Conservation (phyloP, 1,140 invertebrate species). For the Nixonia krombeini region DNA sequence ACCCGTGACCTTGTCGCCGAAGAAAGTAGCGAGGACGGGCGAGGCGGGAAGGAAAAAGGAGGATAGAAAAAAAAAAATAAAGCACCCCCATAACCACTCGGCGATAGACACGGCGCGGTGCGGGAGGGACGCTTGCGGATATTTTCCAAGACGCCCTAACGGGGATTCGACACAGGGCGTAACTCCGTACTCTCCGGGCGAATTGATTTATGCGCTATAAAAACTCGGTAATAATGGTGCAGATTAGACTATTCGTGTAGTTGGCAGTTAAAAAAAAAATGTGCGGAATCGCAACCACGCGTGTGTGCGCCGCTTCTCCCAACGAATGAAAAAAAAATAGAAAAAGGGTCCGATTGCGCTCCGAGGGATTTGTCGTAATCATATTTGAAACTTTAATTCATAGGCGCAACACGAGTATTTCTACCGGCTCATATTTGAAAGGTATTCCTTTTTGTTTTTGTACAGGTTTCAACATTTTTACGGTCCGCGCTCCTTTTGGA, state of each 20-base stretch:
- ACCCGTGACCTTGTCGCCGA: neutral
- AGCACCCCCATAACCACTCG: neutral
- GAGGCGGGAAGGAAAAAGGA: neutral
- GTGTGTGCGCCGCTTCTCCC: neutral
- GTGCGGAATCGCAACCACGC: conserved; percentile 34
- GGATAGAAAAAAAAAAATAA: conserved; percentile 7
- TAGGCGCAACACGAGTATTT: too few species aligned
- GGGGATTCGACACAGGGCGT: conserved; percentile 51
- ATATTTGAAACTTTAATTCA: too few species aligned
- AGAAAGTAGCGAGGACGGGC: conserved; percentile 2
- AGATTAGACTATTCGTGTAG: conserved; percentile 60
- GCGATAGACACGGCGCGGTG: too few species aligned
- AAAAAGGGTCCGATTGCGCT: neutral
- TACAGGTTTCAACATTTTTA: too few species aligned
- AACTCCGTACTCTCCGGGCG: too few species aligned
- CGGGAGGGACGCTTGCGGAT: neutral
- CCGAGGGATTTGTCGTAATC: too few species aligned
- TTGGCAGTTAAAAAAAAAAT: conserved; percentile 59
- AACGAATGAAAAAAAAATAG: too few species aligned
- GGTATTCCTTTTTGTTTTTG: too few species aligned
- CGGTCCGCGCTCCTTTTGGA: too few species aligned
- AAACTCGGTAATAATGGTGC: conserved; percentile 54
- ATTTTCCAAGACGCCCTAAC: conserved; percentile 17
- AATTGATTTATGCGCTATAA: conserved; percentile 61
- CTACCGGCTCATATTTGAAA: too few species aligned